A percentile compares a stretch with the other conserved stretches of the same genome.
These are phyloP conservation scores for Lycodopsis pacificus DNA, from an alignment of 2,797 vertebrate species.

Conservation along the genomic window DNA sequence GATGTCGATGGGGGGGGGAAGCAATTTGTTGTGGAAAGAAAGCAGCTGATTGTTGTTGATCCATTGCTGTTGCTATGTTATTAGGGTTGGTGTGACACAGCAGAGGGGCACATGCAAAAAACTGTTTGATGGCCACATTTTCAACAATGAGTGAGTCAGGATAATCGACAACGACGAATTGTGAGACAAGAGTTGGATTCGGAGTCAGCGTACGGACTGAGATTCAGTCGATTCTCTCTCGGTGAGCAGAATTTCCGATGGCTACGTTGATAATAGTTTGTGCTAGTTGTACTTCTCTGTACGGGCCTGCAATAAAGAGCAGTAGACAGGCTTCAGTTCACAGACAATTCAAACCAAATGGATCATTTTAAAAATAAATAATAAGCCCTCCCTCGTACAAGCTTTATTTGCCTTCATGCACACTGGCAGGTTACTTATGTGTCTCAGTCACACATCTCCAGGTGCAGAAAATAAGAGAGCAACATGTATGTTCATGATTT, in stretches of 20 bases:
- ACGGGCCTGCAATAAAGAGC: conserved; percentile 58
- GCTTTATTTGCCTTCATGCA: conserved; percentile 53
- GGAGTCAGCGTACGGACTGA: not conserved
- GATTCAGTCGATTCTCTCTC: conserved; percentile 10
- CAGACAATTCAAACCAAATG: conserved; percentile 68
- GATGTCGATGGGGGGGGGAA: conserved; percentile 58
- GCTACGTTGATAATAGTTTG: conserved; percentile 1
- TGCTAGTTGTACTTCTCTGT: conserved; percentile 42
- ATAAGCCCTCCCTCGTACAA: conserved; percentile 22
- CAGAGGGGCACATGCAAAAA: conserved; percentile 46
- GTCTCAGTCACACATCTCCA: conserved; percentile 42
- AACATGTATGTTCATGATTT: conserved; percentile 19
- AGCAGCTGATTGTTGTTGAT: conserved; percentile 72
- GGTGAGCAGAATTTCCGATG: conserved; percentile 4
- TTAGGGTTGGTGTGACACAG: conserved; percentile 44
- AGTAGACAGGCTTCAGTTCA: conserved; percentile 58
- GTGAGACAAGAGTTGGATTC: not conserved
- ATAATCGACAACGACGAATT: conserved; percentile 11
- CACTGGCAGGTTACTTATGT: conserved; percentile 41
- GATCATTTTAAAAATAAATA: conserved; percentile 36
- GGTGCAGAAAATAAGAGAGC: conserved; percentile 53
- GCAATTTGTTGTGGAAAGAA: conserved; percentile 76
- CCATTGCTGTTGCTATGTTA: conserved; percentile 50
- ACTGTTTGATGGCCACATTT: conserved; percentile 36
- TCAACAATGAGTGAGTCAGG: conserved; percentile 16